Evolutionary conservation across 1,140 invertebrate species (phyloP).

Genomic region (Ceratoteleas bidentatus): DNA sequence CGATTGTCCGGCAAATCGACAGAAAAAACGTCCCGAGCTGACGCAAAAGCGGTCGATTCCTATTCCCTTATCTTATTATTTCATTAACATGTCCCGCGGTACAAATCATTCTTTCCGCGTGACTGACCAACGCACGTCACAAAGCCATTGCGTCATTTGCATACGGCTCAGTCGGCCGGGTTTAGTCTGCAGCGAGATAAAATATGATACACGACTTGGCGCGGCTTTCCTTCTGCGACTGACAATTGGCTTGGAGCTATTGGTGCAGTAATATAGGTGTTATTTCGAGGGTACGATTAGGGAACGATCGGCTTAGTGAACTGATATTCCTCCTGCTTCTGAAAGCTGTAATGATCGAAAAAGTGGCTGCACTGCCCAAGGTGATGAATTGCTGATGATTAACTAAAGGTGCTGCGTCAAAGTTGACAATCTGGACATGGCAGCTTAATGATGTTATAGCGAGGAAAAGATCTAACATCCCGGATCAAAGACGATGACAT

Average conservation of each 20-base stretch:
- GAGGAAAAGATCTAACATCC: no score
- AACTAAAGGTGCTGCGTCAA: no score
- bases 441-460: no score
- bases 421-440: no score
- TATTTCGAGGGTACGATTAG: background rate
- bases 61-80: constrained; percentile 33
- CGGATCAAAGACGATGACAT: no score
- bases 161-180: constrained; percentile 11
- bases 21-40: constrained; percentile 26
- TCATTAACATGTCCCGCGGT: constrained; percentile 40
- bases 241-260: no score
- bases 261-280: background rate
- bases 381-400: no score
- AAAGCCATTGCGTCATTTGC: constrained; percentile 46
- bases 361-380: no score
- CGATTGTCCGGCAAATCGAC: background rate
- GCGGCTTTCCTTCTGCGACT: background rate
- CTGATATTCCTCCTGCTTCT: no score
- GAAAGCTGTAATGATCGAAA: no score
- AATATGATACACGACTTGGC: constrained; percentile 13
- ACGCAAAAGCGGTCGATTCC: constrained; percentile 1
- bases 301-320: no score
- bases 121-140: constrained; percentile 52
- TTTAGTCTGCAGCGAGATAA: constrained; percentile 37
- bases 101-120: constrained; percentile 54